Percentiles rank a stretch among this genome's conserved stretches.
Evolutionary conservation across 1,140 invertebrate species (phyloP).

Genomic region (Hydropsyche tenuis): DNA sequence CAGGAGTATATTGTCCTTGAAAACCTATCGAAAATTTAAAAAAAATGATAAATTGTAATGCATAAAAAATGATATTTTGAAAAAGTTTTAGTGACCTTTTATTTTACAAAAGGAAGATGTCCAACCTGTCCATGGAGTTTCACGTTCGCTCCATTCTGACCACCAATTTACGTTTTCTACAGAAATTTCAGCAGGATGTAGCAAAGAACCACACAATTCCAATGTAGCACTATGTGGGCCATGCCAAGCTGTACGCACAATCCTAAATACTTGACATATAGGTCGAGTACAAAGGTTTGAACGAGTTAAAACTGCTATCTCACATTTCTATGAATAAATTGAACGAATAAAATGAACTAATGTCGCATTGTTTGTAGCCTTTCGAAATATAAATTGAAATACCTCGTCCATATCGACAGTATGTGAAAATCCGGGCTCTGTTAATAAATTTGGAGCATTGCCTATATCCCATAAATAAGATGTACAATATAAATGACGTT

Average conservation of each 20-base stretch:
- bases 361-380: no score
- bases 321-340: slow-evolving; percentile 71
- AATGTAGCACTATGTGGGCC: slow-evolving; percentile 27
- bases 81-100: slow-evolving; percentile 3
- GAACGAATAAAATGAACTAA: no score
- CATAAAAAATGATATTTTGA: background rate
- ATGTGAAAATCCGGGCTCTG: slow-evolving; percentile 78
- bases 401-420: slow-evolving; percentile 81
- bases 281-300: slow-evolving; percentile 86
- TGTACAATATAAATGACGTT: slow-evolving; percentile 84
- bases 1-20: slow-evolving; percentile 40
- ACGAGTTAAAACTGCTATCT: slow-evolving; percentile 85
- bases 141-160: slow-evolving; percentile 10
- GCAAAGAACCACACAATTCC: slow-evolving; percentile 5
- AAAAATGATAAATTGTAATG: background rate
- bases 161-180: background rate
- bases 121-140: slow-evolving; percentile 3
- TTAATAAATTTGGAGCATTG: slow-evolving; percentile 65
- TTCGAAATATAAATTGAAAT: no score
- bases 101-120: slow-evolving; percentile 1
- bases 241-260: slow-evolving; percentile 62
- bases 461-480: slow-evolving; percentile 61
- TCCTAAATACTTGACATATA: slow-evolving; percentile 79
- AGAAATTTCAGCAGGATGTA: slow-evolving; percentile 21
- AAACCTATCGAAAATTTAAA: slow-evolving; percentile 8